Conservation (phyloP, 2,797 vertebrate genomes). For the Mus spretus region DNA sequence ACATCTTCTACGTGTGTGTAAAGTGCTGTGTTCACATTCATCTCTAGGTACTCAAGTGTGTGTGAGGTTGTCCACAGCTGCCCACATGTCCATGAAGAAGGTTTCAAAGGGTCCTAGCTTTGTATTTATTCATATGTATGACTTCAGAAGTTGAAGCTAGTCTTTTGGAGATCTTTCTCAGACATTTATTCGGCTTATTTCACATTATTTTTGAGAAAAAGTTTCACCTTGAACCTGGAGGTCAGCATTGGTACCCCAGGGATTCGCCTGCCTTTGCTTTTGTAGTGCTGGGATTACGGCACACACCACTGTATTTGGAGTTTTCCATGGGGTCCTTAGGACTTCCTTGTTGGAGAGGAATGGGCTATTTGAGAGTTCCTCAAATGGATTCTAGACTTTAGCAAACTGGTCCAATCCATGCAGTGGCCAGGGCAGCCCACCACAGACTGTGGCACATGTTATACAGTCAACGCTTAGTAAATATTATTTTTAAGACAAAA, state of each 20-base stretch:
- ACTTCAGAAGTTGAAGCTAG: too few relatives aligned
- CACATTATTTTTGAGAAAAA: not conserved
- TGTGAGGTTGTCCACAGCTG: not conserved
- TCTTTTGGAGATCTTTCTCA: not conserved
- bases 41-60: not conserved
- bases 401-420: not conserved
- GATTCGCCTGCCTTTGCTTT: not conserved
- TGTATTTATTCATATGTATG: not conserved
- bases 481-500: constrained; percentile 31
- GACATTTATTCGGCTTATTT: not conserved
- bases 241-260: not conserved
- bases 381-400: not conserved
- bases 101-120: not conserved
- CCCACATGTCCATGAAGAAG: not conserved
- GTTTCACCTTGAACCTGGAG: not conserved
- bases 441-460: too few relatives aligned
- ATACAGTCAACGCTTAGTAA: not conserved
- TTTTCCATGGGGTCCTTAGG: not conserved
- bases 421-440: not conserved
- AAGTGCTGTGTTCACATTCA: not conserved
- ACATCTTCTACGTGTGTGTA: not conserved
- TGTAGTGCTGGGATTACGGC: not conserved
- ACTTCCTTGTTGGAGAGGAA: not conserved
- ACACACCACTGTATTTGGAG: not conserved
- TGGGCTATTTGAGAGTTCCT: not conserved